These are phyloP conservation scores for Saxicola maurus DNA, from an alignment of 2,797 vertebrate species.

Conservation along the genomic window DNA sequence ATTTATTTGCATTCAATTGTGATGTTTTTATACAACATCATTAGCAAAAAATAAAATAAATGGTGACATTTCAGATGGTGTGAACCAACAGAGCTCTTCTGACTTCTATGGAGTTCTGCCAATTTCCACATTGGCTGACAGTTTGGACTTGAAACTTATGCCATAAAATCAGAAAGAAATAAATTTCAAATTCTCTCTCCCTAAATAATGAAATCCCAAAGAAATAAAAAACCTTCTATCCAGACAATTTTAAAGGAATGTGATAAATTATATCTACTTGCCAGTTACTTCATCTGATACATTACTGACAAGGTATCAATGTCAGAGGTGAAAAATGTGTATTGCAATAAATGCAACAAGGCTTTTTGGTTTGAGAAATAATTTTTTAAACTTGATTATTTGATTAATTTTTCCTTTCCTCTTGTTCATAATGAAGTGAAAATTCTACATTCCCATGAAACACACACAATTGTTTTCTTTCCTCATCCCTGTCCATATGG, in stretches of 20 bases:
- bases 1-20: slow-evolving; percentile 47
- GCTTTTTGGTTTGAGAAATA: background rate
- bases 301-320: background rate
- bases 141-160: background rate
- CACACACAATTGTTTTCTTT: background rate
- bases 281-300: background rate
- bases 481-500: background rate
- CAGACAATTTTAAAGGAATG: slow-evolving; percentile 22
- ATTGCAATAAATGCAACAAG: background rate
- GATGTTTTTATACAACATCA: slow-evolving; percentile 52
- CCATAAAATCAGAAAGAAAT: slow-evolving; percentile 40
- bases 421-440: background rate
- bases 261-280: background rate
- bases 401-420: background rate
- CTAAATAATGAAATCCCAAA: slow-evolving; percentile 11
- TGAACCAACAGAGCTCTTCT: background rate
- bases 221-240: slow-evolving; percentile 21
- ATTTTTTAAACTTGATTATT: background rate
- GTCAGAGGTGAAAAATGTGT: background rate
- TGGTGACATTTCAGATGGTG: slow-evolving; percentile 12
- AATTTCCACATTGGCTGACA: background rate
- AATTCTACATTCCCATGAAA: slow-evolving; percentile 1
- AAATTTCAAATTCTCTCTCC: slow-evolving; percentile 27
- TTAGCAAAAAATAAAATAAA: slow-evolving; percentile 37
- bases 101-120: slow-evolving; percentile 7